Evolutionary conservation across 2,797 vertebrate genomes (phyloP), one percentile per base, ranked within the genome.

Genomic region (Rhinella marina): DNA sequence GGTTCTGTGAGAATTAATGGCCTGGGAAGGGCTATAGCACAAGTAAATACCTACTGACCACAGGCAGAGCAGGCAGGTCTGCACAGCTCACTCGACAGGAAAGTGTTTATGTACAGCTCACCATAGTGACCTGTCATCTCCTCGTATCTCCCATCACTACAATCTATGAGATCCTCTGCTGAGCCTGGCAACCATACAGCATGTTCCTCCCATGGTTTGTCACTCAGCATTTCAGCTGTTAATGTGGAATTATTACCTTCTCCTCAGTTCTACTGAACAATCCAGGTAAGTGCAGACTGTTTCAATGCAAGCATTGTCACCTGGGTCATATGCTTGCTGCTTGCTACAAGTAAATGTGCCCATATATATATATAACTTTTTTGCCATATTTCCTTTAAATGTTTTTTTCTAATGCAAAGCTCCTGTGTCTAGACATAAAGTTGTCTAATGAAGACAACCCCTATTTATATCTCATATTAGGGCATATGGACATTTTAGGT

Each of bases 41-140:
- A 68, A 86, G 86, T 56, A 23, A 83, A 59, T 54, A 56, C 17
- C 68, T 56, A 61, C 25, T 64, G 76, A 88, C 76, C 66, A 62
- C 77, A 88, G 4, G 17, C 54, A 12, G 9, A 17, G 25, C 12
- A 29, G 25, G 21, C 11, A 21, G 27, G 17, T 14, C 75, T 54
- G n/a, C 6, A 17, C 32, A 59, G 11, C 76, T 88, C 62, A 14
- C 32, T 21, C 25, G 10, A 16, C 54, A 59, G 54, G 82, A 9
- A 14, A 27, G 27, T 82, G 64, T 85, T 64, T 89, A 72, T 85
- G 84, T 82, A 89, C 57, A 70, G 82, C 61, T 89, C 79, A 27
- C 84, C 88, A 86, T 86, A 78, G 88, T 17, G 79, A 86, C 64
- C 59, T 16, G 52, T 75, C 84, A 59, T 56, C 76, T 62, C 16